Percentiles rank a stretch among this genome's conserved stretches.
phyloP scores from a whole-genome alignment of 2,888 invertebrate species.

The Steinernema carpocapsae region DNA sequence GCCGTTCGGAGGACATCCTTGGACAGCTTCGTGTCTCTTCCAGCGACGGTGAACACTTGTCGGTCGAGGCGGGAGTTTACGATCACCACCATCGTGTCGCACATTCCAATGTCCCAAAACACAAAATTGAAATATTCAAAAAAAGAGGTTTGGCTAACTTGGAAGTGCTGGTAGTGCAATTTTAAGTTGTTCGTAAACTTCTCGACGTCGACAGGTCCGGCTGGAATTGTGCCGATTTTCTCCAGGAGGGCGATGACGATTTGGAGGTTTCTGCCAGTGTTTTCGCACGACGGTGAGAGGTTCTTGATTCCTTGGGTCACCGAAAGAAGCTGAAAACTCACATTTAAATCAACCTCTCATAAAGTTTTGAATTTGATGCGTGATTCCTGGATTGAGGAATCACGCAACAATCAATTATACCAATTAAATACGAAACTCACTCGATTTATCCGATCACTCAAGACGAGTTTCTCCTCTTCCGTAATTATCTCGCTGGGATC shows the following conservation, averaged over 20 bases:
- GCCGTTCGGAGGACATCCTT: slow-evolving; percentile 65
- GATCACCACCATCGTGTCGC: slow-evolving; percentile 66
- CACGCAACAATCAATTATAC: no score
- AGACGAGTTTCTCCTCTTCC: slow-evolving; percentile 59
- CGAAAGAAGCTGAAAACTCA: slow-evolving; percentile 53
- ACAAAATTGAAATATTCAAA: slow-evolving; percentile 15
- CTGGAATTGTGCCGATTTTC: slow-evolving; percentile 61
- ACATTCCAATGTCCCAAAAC: slow-evolving; percentile 63
- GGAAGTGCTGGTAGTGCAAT: slow-evolving; percentile 63
- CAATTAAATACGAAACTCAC: slow-evolving; percentile 36
- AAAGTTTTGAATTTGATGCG: neutral
- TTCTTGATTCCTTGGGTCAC: slow-evolving; percentile 63
- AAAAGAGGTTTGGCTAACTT: slow-evolving; percentile 46
- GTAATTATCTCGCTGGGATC: slow-evolving; percentile 66
- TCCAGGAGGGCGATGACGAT: slow-evolving; percentile 61
- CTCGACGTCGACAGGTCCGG: slow-evolving; percentile 61
- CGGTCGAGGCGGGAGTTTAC: slow-evolving; percentile 66
- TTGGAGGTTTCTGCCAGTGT: slow-evolving; percentile 60
- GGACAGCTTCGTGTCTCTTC: slow-evolving; percentile 63
- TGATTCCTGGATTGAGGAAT: no score
- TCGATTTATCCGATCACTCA: slow-evolving; percentile 60
- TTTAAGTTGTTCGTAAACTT: slow-evolving; percentile 66
- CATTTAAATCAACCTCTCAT: neutral
- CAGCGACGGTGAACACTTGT: slow-evolving; percentile 68
- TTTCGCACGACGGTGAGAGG: slow-evolving; percentile 61